Conservation (phyloP, 2,797 vertebrate species). For the Psittacula derbiana region DNA sequence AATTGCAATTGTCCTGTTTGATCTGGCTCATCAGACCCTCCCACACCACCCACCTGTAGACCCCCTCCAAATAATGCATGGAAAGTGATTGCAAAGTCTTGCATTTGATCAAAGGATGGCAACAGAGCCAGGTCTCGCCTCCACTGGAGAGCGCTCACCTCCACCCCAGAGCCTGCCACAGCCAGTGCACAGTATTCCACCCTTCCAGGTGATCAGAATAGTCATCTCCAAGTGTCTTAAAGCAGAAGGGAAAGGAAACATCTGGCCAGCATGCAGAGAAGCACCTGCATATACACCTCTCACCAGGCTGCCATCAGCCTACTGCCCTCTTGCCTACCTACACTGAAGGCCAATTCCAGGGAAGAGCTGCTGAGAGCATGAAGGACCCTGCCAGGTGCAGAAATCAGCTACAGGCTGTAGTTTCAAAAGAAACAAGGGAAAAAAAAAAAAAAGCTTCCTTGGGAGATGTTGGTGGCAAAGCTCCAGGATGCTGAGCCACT, state of each 20-base stretch:
- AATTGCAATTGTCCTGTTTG: constrained; percentile 37
- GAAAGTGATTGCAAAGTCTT: neutral
- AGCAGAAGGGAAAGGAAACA: neutral
- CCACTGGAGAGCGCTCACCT: neutral
- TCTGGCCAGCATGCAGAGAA: neutral
- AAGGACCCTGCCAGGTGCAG: neutral
- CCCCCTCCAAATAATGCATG: neutral
- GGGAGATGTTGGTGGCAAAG: constrained; percentile 49
- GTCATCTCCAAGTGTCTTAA: neutral
- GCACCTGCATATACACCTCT: neutral
- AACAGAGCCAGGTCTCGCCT: neutral
- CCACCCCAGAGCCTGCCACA: constrained; percentile 14
- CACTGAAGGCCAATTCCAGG: neutral
- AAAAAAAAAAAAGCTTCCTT: neutral
- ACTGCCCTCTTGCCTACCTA: neutral
- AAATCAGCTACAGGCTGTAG: constrained; percentile 19
- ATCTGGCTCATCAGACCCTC: constrained; percentile 5
- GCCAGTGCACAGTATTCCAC: constrained; percentile 42
- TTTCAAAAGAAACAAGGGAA: neutral
- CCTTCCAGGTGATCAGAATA: neutral
- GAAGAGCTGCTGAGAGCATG: neutral
- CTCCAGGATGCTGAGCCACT: neutral
- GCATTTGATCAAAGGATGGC: constrained; percentile 2
- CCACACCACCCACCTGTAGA: constrained; percentile 35
- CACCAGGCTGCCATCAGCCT: neutral